Conservation (phyloP, 2,888 invertebrate genomes). For the Drosophila subquinaria region DNA sequence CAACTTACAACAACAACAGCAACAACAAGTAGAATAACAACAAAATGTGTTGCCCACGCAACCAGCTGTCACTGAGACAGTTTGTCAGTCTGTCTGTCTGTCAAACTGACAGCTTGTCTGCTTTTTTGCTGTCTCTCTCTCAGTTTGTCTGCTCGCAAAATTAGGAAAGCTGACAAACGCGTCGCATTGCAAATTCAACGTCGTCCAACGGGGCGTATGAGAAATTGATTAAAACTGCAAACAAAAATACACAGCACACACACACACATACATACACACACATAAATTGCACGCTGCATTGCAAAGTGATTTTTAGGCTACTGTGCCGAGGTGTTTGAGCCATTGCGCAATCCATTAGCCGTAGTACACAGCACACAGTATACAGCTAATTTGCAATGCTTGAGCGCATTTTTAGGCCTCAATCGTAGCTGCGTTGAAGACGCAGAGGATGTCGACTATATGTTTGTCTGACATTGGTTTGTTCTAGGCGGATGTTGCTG, state of each 20-base stretch:
- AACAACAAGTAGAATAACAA: background rate
- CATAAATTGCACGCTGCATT: constrained; percentile 14
- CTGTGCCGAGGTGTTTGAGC: constrained; percentile 56
- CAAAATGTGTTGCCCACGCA: constrained; percentile 61
- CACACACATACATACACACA: background rate
- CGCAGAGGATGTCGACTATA: constrained; percentile 60
- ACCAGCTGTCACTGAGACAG: constrained; percentile 64
- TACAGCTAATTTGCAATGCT: constrained; percentile 69
- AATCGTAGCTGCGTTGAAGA: constrained; percentile 35
- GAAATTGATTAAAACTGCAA: constrained; percentile 53
- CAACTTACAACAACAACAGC: background rate
- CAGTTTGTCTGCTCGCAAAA: constrained; percentile 27
- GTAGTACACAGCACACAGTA: constrained; percentile 1
- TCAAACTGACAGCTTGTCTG: constrained; percentile 60
- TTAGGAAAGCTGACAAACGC: constrained; percentile 69
- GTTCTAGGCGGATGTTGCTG: constrained; percentile 58
- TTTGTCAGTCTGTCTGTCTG: constrained; percentile 46
- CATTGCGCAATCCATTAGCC: constrained; percentile 48
- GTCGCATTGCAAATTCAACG: constrained; percentile 28
- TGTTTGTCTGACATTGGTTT: constrained; percentile 41
- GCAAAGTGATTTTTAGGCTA: constrained; percentile 56
- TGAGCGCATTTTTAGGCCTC: constrained; percentile 72
- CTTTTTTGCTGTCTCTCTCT: constrained; percentile 36
- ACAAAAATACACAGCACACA: constrained; percentile 9
- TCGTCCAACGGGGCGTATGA: constrained; percentile 57